These are phyloP conservation scores for Urosaurus nigricauda DNA, from an alignment of 2,797 vertebrate species.

Conservation along the genomic window DNA sequence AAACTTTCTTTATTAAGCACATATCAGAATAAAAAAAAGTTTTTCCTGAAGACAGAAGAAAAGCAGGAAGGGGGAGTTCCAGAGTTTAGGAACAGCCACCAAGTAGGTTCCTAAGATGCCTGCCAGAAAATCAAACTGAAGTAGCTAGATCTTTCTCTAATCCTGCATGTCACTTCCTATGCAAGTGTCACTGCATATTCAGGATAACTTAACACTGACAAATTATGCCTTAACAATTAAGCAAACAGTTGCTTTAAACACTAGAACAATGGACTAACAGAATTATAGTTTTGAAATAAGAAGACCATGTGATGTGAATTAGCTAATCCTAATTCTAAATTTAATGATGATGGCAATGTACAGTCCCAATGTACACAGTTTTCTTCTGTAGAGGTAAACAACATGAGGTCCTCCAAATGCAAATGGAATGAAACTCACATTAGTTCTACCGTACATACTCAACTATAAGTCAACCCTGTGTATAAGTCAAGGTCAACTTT, in stretches of 20 bases:
- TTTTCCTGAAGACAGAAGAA: too few relatives aligned
- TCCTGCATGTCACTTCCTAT: neutral
- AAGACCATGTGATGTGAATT: too few relatives aligned
- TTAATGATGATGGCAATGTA: neutral
- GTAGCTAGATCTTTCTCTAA: neutral
- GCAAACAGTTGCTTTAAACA: neutral
- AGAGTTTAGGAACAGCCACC: too few relatives aligned
- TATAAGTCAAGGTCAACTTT: too few relatives aligned
- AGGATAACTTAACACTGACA: neutral
- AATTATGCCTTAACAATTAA: neutral
- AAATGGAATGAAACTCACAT: neutral
- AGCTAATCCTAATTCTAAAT: too few relatives aligned
- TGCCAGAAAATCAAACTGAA: neutral
- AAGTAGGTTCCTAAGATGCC: neutral
- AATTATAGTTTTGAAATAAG: too few relatives aligned
- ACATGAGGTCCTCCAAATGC: neutral
- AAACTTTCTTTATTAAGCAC: too few relatives aligned
- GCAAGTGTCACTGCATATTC: neutral
- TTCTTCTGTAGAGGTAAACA: neutral
- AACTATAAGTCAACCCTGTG: too few relatives aligned
- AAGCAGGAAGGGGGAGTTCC: too few relatives aligned
- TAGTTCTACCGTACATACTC: neutral
- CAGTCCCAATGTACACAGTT: neutral
- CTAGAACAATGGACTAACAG: neutral
- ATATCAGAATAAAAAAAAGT: too few relatives aligned